Base-by-base conservation (phyloP, 2,797 vertebrate species). In the Adrianichthys oophorus region DNA sequence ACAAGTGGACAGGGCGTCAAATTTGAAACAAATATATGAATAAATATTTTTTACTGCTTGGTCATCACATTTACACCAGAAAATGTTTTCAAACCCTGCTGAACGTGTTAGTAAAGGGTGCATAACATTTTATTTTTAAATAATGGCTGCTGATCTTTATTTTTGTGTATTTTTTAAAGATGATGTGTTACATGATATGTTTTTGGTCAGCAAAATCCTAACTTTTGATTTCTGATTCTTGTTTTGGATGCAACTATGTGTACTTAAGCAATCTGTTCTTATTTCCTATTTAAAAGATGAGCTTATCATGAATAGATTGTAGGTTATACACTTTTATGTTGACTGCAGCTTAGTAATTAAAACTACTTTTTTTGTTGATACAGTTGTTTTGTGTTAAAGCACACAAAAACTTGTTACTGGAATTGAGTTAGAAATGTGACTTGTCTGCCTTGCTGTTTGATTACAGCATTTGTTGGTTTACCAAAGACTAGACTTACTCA, bases 181-280 rank as follows among this genome's bases (percentile, higher is more conserved):
- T 49, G 78, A 52, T 77, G 68, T 82, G 77, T 85, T 84, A 77
- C 59, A 60, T 53, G 53, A 51, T 70, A 70, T 63, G 47, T 79
- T 80, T 76, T 83, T 15, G 41, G 68, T 84, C 57, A 76, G 79
- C 59, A 73, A 64, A 70, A 37, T 56, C 26, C 60, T 72, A 79
- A 41, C 32, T 83, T 78, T 67, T 59, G 21, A 13, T 50, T 78
- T 75, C 74, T 56, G 41, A 71, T 45, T 63, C 15, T 61, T 62
- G 69, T 62, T 75, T 79, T 68, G 26, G 26, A 65, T 79, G 55
- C 47, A 61, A 64, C 46, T 62, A 59, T 70, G 7, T 74, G 70
- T 81, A 66, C 49, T 68, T 75, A 62, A 47, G 32, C 68, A 8
- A 47, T 4, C 18, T 48, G 46, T 46, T 56, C 15, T 40, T 62